Evolutionary conservation across 2,888 invertebrate species (phyloP), one percentile per base, ranked within the genome.

Genomic region (Spicauda simplicius): DNA sequence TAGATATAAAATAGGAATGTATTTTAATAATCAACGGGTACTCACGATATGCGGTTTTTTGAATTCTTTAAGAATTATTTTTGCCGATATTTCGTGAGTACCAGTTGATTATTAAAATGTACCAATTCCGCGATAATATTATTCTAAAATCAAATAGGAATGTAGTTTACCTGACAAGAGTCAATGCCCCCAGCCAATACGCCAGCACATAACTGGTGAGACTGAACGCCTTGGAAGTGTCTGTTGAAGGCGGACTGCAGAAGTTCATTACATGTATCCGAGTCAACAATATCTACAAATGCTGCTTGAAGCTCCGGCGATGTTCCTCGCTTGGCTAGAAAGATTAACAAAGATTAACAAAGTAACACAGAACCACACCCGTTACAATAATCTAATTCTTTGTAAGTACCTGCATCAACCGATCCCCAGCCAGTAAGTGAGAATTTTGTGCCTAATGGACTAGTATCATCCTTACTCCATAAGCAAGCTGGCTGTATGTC

Each of bases 151-250:
- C n/a, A n/a, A n/a, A n/a, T n/a, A 10, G 10, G 8, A 8, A 33
- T 33, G 8, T 1, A 8, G 33, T 33, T 37, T 50, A 88, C 89
- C 81, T 87, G 82, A 70, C 90, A 90, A 53, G 87, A 80, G 64
- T 90, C 90, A 0, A 85, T 84, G 7, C 87, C 88, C 5, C 90
- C 90, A 16, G 74, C 75, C 30, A 89, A 66, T 10, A 81, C 82
- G 3, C 89, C 90, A 62, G 88, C 89, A 69, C 90, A 90, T 4
- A 90, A 64, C 74, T 90, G 90, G 41, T 83, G 74, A 0, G 81
- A 75, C 8, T 75, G 70, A 2, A 88, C 48, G 0, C 89, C 86
- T 14, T 80, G 79, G 84, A 85, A 87, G 61, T 81, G 74, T 25
- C 88, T 74, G 68, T 83, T 83, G 68, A 81, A 83, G 0, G 71